Evolutionary conservation across 2,888 invertebrate species (phyloP).

Genomic region (Drosophila buzzatii): DNA sequence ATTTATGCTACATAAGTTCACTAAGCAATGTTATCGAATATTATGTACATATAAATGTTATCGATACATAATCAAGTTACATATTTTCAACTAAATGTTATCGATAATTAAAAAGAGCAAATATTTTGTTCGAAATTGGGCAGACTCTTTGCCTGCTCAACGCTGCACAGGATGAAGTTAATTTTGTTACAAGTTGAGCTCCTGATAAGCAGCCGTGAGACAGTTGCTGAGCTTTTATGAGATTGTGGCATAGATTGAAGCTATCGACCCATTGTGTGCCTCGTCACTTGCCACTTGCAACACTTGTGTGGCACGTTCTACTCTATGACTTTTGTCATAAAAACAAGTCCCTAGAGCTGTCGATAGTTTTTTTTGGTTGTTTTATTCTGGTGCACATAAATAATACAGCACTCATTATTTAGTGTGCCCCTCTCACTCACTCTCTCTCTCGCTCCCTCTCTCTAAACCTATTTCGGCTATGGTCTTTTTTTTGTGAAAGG

Average conservation of each 20-base stretch:
- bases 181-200: background rate
- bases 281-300: conserved; percentile 1
- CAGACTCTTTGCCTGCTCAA: too few species aligned
- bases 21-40: too few species aligned
- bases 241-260: background rate
- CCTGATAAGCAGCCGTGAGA: background rate
- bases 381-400: conserved; percentile 3
- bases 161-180: background rate
- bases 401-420: conserved; percentile 7
- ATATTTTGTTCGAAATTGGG: background rate
- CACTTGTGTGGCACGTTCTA: conserved; percentile 5
- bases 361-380: conserved; percentile 16
- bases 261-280: background rate
- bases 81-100: background rate
- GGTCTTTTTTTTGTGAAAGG: conserved; percentile 24
- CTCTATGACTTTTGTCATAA: conserved; percentile 14
- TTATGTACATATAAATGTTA: too few species aligned
- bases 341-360: conserved; percentile 16
- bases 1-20: too few species aligned
- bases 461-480: background rate
- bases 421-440: background rate
- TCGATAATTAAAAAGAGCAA: background rate
- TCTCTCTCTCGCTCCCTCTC: background rate
- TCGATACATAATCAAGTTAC: too few species aligned
- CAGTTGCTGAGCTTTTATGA: background rate